These are phyloP conservation scores for Panthera uncia DNA, from an alignment of 2,113 vertebrate species.

Conservation along the genomic window DNA sequence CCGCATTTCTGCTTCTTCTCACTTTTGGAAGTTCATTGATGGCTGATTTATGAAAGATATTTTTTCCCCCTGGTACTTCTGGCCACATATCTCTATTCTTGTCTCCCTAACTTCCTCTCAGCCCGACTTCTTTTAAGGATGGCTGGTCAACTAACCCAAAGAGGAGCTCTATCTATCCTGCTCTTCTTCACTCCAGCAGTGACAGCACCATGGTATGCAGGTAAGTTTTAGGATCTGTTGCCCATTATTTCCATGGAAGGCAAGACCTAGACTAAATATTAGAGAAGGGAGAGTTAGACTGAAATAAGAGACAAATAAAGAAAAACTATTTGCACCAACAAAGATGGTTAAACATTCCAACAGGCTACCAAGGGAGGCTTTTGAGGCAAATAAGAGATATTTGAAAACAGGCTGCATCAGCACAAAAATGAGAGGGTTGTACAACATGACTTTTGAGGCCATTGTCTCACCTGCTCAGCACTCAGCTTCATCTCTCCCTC, in stretches of 20 bases:
- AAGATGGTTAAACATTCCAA: neutral
- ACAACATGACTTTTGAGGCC: neutral
- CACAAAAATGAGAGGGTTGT: neutral
- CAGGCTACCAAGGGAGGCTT: neutral
- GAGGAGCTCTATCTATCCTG: slow-evolving; percentile 75
- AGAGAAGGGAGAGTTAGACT: neutral
- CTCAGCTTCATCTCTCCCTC: neutral
- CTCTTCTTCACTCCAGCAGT: slow-evolving; percentile 79
- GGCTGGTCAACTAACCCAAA: slow-evolving; percentile 67
- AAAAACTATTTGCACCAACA: neutral
- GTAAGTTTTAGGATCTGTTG: slow-evolving; percentile 73
- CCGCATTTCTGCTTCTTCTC: slow-evolving; percentile 20
- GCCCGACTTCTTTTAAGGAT: slow-evolving; percentile 46
- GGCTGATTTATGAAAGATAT: slow-evolving; percentile 41
- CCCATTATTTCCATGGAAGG: neutral
- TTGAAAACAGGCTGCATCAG: neutral
- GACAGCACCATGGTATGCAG: slow-evolving; percentile 84
- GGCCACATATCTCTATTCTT: neutral
- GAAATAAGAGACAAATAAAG: neutral
- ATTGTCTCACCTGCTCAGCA: neutral
- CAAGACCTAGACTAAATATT: neutral
- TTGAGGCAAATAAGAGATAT: neutral
- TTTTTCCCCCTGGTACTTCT: slow-evolving; percentile 28
- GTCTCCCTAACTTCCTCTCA: neutral
- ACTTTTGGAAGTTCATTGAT: slow-evolving; percentile 41